These are phyloP conservation scores for Tiliacea aurago DNA, from an alignment of 2,888 invertebrate species.

Conservation along the genomic window DNA sequence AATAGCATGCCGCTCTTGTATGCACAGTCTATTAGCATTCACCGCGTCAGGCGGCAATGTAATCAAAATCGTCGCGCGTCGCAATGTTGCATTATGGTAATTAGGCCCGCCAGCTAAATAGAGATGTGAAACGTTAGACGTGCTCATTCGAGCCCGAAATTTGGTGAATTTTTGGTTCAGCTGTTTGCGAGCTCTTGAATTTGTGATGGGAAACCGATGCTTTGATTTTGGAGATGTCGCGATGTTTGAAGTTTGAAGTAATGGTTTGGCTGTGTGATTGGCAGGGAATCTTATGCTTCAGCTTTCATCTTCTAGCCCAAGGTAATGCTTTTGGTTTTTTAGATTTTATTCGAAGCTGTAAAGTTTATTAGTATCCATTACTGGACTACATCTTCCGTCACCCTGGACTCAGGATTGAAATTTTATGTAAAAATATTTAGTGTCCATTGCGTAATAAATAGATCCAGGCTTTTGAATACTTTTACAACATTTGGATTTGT, in stretches of 20 bases:
- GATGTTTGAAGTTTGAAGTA: conserved; percentile 1
- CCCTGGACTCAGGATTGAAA: not conserved
- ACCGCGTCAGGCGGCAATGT: conserved; percentile 78
- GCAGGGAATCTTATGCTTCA: not conserved
- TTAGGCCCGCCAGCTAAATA: conserved; percentile 77
- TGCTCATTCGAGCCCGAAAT: conserved; percentile 70
- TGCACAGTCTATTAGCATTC: conserved; percentile 78
- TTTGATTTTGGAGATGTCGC: conserved; percentile 16
- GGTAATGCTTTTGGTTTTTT: not conserved
- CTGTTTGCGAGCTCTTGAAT: conserved; percentile 28
- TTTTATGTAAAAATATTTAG: not conserved
- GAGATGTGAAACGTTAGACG: conserved; percentile 77
- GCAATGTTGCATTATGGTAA: conserved; percentile 85
- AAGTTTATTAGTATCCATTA: not conserved
- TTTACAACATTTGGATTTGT: too few relatives aligned
- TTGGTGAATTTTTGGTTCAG: conserved; percentile 59
- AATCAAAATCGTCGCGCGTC: conserved; percentile 82
- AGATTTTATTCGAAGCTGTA: not conserved
- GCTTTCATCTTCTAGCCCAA: not conserved
- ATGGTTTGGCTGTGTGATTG: not conserved
- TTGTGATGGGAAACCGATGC: conserved; percentile 20
- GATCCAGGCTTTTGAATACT: too few relatives aligned
- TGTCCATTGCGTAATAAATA: not conserved
- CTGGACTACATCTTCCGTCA: not conserved
- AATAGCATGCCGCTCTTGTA: conserved; percentile 72